phyloP scores from a whole-genome alignment of 1,140 invertebrate species.

The Sarcophaga peregrina region DNA sequence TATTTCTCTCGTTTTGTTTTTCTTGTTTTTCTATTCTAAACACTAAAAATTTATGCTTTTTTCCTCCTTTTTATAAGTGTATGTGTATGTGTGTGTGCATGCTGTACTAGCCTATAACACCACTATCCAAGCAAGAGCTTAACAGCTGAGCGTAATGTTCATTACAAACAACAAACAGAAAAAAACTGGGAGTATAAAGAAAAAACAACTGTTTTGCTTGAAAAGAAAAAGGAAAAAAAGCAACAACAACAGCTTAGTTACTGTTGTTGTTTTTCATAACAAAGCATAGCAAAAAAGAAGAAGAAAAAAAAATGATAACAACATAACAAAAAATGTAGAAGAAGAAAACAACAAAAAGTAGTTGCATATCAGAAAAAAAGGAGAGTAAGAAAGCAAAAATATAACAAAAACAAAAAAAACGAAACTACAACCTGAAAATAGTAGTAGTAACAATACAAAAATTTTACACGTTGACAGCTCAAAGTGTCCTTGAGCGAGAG shows the following conservation, averaged over 20 bases:
- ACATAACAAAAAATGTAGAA: conserved; percentile 23
- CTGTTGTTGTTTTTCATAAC: not conserved
- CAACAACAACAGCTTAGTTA: not conserved
- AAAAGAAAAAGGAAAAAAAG: not conserved
- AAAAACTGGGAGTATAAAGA: not conserved
- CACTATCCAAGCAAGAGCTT: not conserved
- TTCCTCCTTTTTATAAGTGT: too few relatives aligned
- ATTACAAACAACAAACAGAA: not conserved
- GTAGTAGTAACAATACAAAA: conserved; percentile 24
- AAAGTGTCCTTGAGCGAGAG: conserved; percentile 46
- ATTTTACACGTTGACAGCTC: conserved; percentile 43
- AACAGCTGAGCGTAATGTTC: conserved; percentile 32
- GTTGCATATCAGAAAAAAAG: not conserved
- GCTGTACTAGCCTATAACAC: not conserved
- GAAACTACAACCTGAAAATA: conserved; percentile 21
- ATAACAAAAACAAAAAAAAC: not conserved
- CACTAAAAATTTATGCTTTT: not conserved
- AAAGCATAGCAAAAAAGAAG: not conserved
- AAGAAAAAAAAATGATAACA: conserved; percentile 41
- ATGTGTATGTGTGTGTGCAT: too few relatives aligned
- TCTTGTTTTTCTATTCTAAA: not conserved
- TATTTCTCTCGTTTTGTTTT: not conserved
- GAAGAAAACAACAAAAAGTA: not conserved
- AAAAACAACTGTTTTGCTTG: conserved; percentile 13
- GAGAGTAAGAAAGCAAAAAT: not conserved